Percentiles rank a stretch among this genome's conserved stretches.
These are phyloP conservation scores for Monochamus saltuarius DNA, from an alignment of 1,140 invertebrate genomes.

Conservation along the genomic window DNA sequence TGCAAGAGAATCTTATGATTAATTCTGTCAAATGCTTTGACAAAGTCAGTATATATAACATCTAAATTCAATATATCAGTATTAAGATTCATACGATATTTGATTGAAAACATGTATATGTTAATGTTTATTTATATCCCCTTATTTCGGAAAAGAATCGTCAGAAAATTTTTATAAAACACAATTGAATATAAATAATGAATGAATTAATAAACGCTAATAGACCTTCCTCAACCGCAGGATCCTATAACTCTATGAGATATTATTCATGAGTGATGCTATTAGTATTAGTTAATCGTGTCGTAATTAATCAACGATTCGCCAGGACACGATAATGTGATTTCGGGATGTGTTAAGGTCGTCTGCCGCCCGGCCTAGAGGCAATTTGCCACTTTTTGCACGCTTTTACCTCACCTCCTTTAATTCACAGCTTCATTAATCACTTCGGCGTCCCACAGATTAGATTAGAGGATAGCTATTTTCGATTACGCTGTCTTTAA, in stretches of 20 bases:
- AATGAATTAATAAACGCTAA: background rate
- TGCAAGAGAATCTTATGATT: no score
- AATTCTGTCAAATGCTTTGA: no score
- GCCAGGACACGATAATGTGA: slow-evolving; percentile 14
- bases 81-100: no score
- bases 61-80: no score
- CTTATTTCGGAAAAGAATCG: slow-evolving; percentile 1
- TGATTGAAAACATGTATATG: no score
- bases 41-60: no score
- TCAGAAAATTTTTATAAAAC: slow-evolving; percentile 19
- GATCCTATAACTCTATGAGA: slow-evolving; percentile 23
- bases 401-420: no score
- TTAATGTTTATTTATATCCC: slow-evolving; percentile 9
- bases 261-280: slow-evolving; percentile 23
- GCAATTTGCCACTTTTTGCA: background rate
- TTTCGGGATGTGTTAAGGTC: slow-evolving; percentile 19
- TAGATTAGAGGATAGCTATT: no score
- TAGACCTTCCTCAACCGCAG: slow-evolving; percentile 24
- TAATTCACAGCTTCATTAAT: no score
- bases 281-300: slow-evolving; percentile 23
- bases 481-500: no score
- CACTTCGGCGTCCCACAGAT: no score
- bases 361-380: slow-evolving; percentile 19
- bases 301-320: slow-evolving; percentile 24
- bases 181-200: no score